Base-by-base conservation (phyloP, 2,888 invertebrate genomes). In the Leucoma salicis region DNA sequence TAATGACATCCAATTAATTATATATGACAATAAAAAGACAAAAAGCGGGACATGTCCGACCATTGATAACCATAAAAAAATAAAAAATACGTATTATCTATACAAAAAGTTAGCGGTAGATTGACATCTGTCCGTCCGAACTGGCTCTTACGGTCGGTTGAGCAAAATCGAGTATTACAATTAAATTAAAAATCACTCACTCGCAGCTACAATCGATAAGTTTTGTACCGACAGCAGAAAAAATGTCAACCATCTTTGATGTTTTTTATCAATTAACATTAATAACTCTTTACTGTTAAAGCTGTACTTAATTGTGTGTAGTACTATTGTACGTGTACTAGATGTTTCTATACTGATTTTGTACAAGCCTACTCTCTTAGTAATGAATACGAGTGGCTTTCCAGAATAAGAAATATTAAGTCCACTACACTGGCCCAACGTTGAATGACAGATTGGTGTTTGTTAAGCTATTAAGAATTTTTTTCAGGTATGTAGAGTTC, bases 141-240 rank as follows among this genome's bases (percentile, higher is more conserved):
- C 69, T 68, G 64, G 75, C 69, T 72, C 73, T 69, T 70, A 75
- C 77, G 84, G 68, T 80, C 72, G 72, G 81, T 74, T 81, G 85
- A 60, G 71, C 85, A 78, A 84, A 86, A 86, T 86, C 88, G 80
- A 70, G 88, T 88, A 87, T 84, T 80, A 87, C 85, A 88, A 88
- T 89, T 87, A 88, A 86, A 87, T 88, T 88, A 81, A 83, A 86
- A 88, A 86, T 82, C 88, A 88, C 66, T 89, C 84, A 83, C 67
- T 72, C 57, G 58, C 48, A 71, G 73, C 70, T 73, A 79, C 78
- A 70, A 79, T 77, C 73, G 78, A 74, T 70, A 67, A 50, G 45
- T 54, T 49, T 49, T 50, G 80, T 78, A 86, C 53, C 42, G 84
- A 66, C 57, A 49, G 59, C 74, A 81, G 47, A 74, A 64, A 63